Evolutionary conservation across 2,888 invertebrate species (phyloP).

Genomic region (Netelia fuscicornis): DNA sequence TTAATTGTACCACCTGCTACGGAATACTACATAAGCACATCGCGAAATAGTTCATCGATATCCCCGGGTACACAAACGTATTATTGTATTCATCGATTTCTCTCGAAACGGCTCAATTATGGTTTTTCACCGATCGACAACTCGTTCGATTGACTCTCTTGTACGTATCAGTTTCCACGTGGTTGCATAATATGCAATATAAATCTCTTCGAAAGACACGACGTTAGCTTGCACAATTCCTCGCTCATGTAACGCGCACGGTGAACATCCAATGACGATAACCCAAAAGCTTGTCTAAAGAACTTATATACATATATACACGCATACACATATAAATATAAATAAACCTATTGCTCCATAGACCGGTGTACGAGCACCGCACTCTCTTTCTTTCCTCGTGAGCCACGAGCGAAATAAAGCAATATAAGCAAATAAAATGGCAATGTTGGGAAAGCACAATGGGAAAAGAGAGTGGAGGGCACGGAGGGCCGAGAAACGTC

Average conservation of each 20-base stretch:
- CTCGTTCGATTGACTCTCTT: conserved; percentile 11
- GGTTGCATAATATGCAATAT: conserved; percentile 32
- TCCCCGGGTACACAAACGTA: background rate
- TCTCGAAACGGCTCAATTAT: conserved; percentile 23
- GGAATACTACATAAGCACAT: background rate
- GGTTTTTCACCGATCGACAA: conserved; percentile 19
- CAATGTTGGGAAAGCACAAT: conserved; percentile 63
- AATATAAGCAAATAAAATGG: conserved; percentile 69
- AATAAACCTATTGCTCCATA: background rate
- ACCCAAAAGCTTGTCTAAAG: background rate
- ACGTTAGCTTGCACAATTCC: conserved; percentile 32
- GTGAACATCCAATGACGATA: conserved; percentile 11
- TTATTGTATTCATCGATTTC: conserved; percentile 7
- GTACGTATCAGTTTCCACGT: conserved; percentile 8
- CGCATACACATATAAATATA: too few species aligned
- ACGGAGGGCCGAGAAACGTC: conserved; percentile 20
- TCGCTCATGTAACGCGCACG: conserved; percentile 21
- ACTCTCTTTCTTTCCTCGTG: conserved; percentile 40
- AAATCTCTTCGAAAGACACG: conserved; percentile 28
- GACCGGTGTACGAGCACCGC: conserved; percentile 9
- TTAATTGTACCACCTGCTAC: background rate
- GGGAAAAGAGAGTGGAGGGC: conserved; percentile 44
- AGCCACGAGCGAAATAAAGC: conserved; percentile 58
- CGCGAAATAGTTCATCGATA: background rate
- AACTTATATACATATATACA: background rate